Conservation (phyloP, 2,113 vertebrate species). For the Brachypodius melanocephalos region DNA sequence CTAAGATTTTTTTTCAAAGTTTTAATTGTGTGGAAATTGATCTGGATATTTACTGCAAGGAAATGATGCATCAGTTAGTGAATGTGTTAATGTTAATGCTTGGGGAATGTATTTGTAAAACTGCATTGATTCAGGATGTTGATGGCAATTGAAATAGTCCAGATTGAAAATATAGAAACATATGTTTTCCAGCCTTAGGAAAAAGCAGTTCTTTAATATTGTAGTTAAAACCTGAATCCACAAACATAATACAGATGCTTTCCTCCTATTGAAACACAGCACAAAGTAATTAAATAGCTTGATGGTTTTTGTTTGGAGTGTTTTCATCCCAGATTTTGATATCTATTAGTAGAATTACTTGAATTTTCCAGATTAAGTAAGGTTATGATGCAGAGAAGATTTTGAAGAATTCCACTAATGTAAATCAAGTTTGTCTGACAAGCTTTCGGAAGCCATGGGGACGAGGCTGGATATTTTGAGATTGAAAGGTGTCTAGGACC, state of each 20-base stretch:
- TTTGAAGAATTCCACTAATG: background rate
- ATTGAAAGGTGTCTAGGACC: background rate
- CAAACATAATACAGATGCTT: background rate
- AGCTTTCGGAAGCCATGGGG: background rate
- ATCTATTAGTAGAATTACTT: background rate
- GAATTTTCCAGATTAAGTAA: background rate
- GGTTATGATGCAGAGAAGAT: background rate
- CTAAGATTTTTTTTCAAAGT: background rate
- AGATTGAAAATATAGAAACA: background rate
- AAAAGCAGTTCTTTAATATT: background rate
- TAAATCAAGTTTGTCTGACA: background rate
- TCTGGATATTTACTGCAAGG: background rate
- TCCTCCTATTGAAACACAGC: background rate
- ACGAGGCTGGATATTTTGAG: background rate
- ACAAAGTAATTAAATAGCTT: background rate
- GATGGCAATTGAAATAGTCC: background rate
- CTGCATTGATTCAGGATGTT: background rate
- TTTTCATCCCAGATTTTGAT: background rate
- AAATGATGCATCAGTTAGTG: background rate
- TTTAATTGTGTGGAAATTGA: background rate
- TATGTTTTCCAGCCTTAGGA: background rate
- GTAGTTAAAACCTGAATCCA: background rate
- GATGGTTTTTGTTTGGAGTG: background rate
- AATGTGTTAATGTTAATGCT: background rate
- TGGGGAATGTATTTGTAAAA: background rate